A percentile compares a stretch with the other conserved stretches of the same genome.
Evolutionary conservation across 2,888 invertebrate species (phyloP).

Genomic region (Stenchaetothrips biformis): DNA sequence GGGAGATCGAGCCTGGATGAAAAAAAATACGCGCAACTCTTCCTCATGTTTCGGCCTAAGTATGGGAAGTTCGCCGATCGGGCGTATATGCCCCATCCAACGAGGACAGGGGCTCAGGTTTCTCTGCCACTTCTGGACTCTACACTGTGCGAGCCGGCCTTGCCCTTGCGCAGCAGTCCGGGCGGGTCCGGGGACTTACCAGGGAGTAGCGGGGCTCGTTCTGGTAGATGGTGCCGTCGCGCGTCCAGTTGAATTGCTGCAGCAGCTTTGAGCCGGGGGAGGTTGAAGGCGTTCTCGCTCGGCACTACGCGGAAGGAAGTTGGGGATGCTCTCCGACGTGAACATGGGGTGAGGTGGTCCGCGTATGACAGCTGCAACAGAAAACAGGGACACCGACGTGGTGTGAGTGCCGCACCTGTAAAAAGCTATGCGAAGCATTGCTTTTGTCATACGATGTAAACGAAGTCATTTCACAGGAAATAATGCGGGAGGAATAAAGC

Average conservation of each 20-base stretch:
- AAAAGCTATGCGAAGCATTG: too few relatives aligned
- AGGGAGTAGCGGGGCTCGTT: conserved; percentile 90
- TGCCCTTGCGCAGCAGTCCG: too few relatives aligned
- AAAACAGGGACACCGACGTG: conserved; percentile 33
- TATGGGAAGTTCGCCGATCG: too few relatives aligned
- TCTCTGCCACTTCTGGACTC: background rate
- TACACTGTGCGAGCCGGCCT: background rate
- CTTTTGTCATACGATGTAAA: too few relatives aligned
- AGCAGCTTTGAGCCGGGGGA: conserved; percentile 83
- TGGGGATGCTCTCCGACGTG: conserved; percentile 86
- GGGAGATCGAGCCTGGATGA: too few relatives aligned
- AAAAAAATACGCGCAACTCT: too few relatives aligned
- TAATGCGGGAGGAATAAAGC: too few relatives aligned
- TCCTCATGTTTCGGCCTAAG: too few relatives aligned
- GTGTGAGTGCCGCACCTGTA: background rate
- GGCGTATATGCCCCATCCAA: too few relatives aligned
- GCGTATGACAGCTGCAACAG: conserved; percentile 81
- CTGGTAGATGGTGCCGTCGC: conserved; percentile 95
- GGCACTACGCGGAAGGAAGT: conserved; percentile 96
- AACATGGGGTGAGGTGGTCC: conserved; percentile 97
- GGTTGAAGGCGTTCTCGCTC: conserved; percentile 92
- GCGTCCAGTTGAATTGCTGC: conserved; percentile 92
- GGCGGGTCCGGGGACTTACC: too few relatives aligned
- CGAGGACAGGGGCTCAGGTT: too few relatives aligned
- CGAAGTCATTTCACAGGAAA: too few relatives aligned